A percentile compares a stretch with the other conserved stretches of the same genome.
These are phyloP conservation scores for Spermophilus dauricus DNA, from an alignment of 2,113 vertebrate genomes.

Conservation along the genomic window DNA sequence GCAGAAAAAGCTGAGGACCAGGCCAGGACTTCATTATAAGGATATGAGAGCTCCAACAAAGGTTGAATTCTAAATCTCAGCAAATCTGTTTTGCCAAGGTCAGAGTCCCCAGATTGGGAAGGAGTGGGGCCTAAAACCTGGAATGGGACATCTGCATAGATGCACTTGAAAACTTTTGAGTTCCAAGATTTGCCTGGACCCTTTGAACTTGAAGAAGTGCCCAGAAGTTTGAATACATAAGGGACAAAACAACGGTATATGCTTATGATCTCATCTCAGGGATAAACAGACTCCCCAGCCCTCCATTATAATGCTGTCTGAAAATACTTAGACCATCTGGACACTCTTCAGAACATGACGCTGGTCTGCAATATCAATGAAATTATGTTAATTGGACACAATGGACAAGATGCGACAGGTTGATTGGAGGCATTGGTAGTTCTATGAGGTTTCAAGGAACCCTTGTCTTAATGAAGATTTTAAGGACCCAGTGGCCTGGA, in stretches of 20 bases:
- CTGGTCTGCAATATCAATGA: not conserved
- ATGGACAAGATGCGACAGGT: not conserved
- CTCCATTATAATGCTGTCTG: not conserved
- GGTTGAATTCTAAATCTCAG: not conserved
- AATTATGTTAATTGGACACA: not conserved
- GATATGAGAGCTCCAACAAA: not conserved
- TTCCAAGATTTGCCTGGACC: not conserved
- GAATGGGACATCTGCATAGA: not conserved
- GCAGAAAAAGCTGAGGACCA: conserved; percentile 1
- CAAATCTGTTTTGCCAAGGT: not conserved
- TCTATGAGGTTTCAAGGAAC: not conserved
- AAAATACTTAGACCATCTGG: not conserved
- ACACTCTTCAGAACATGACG: not conserved
- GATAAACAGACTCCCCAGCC: not conserved
- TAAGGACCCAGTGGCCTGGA: not conserved
- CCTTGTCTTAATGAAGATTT: not conserved
- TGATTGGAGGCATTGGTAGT: not conserved
- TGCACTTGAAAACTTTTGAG: not conserved
- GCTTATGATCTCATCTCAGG: not conserved
- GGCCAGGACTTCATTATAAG: conserved; percentile 19
- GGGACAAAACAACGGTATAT: not conserved
- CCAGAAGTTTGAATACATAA: not conserved
- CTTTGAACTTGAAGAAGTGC: not conserved
- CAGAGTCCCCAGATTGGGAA: not conserved
- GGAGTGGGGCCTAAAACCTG: not conserved